Evolutionary conservation across 2,888 invertebrate species (phyloP).

Genomic region (Synergus gifuensis): DNA sequence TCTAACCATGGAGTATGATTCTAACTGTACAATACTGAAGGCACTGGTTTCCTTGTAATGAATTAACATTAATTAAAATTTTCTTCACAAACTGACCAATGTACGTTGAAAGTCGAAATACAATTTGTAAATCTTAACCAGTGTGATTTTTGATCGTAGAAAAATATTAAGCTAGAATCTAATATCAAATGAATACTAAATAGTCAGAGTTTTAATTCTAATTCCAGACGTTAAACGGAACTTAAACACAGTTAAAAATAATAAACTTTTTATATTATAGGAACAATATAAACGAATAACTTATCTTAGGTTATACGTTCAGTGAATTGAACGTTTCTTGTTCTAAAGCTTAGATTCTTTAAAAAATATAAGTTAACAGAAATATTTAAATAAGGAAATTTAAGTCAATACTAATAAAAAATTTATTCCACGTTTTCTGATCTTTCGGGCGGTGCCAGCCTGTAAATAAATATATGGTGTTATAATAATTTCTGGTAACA

Average conservation of each 20-base stretch:
- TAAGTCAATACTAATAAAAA: slow-evolving; percentile 40
- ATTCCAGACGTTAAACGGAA: not conserved
- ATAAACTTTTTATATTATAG: slow-evolving; percentile 8
- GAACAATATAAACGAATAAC: not conserved
- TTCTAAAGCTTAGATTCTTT: slow-evolving; percentile 34
- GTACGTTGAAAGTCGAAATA: not conserved
- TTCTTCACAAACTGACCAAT: not conserved
- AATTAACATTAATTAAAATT: not conserved
- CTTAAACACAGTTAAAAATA: not conserved
- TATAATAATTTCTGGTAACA: not conserved
- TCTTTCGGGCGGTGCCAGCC: slow-evolving; percentile 68
- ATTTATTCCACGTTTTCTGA: slow-evolving; percentile 45
- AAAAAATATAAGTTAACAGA: slow-evolving; percentile 33
- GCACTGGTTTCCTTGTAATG: not conserved
- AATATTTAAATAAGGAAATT: slow-evolving; percentile 48
- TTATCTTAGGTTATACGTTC: not conserved
- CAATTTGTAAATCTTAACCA: not conserved
- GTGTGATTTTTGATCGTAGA: not conserved
- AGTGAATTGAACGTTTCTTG: not conserved
- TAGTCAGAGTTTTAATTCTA: not conserved
- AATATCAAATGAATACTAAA: not conserved
- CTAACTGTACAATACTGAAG: not conserved
- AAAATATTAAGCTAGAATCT: not conserved
- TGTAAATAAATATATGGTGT: slow-evolving; percentile 54
- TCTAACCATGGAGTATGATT: too few relatives aligned